These are phyloP conservation scores for Anguilla obscura DNA, from an alignment of 2,797 vertebrate genomes.

Conservation along the genomic window DNA sequence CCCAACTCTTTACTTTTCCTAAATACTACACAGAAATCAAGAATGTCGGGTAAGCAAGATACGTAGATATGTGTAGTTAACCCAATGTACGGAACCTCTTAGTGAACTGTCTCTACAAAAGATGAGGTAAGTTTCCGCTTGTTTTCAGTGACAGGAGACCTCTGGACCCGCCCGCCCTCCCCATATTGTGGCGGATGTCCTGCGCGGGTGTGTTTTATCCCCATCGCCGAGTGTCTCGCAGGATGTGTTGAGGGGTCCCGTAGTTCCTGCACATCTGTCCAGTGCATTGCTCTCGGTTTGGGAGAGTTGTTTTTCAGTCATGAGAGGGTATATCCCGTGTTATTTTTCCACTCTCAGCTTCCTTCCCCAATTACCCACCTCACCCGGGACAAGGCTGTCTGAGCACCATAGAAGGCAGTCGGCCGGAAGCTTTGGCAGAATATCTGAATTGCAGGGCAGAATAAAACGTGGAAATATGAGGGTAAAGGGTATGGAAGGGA, in stretches of 20 bases:
- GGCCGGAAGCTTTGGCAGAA: constrained; percentile 59
- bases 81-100: constrained; percentile 37
- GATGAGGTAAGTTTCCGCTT: constrained; percentile 69
- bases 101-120: constrained; percentile 42
- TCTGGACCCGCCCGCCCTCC: constrained; percentile 32
- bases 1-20: not conserved
- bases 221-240: constrained; percentile 64
- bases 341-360: constrained; percentile 49
- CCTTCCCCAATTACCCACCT: constrained; percentile 66
- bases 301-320: constrained; percentile 71
- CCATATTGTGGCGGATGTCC: constrained; percentile 76
- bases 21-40: not conserved
- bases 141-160: constrained; percentile 61
- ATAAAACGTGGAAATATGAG: not conserved
- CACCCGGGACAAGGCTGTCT: constrained; percentile 49
- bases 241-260: constrained; percentile 64
- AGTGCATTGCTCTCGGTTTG: constrained; percentile 63
- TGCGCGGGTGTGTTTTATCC: constrained; percentile 67
- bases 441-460: constrained; percentile 43
- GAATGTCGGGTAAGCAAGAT: constrained; percentile 10
- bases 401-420: constrained; percentile 59
- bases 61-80: not conserved
- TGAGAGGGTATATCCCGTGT: constrained; percentile 68
- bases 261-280: constrained; percentile 79
- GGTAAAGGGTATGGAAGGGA: not conserved